Evolutionary conservation across 2,113 vertebrate genomes (phyloP).

Genomic region (Fukomys damarensis): DNA sequence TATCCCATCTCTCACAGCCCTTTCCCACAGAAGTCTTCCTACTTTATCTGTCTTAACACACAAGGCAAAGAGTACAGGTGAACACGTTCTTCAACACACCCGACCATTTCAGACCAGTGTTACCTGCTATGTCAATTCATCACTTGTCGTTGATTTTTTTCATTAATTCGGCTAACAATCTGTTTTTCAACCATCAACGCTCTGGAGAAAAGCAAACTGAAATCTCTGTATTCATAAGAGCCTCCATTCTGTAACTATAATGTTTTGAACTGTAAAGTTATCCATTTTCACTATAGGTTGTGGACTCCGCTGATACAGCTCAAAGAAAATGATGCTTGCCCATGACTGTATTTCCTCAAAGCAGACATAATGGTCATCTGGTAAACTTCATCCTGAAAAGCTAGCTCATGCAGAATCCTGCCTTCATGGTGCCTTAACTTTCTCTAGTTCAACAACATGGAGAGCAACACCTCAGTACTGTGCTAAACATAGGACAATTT

Average conservation of each 20-base stretch:
- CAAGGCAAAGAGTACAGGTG: background rate
- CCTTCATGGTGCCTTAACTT: background rate
- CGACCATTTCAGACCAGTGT: background rate
- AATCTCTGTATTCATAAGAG: background rate
- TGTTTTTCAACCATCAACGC: background rate
- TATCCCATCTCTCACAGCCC: slow-evolving; percentile 22
- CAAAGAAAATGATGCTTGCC: background rate
- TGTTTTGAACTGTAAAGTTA: background rate
- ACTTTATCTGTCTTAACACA: slow-evolving; percentile 27
- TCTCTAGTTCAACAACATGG: background rate
- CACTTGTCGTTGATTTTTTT: background rate
- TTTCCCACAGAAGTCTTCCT: background rate
- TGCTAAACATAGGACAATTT: background rate
- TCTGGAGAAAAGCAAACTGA: slow-evolving; percentile 12
- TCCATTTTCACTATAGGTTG: background rate
- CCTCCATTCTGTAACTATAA: background rate
- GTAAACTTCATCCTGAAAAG: background rate
- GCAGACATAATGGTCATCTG: background rate
- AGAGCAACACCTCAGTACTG: background rate
- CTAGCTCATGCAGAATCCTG: background rate
- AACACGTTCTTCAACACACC: background rate
- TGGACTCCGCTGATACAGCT: background rate
- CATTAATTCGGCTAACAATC: slow-evolving; percentile 1
- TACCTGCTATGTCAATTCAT: slow-evolving; percentile 35
- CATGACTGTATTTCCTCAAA: background rate